Evolutionary conservation across 2,888 invertebrate species (phyloP).

Genomic region (Tipula unca): DNA sequence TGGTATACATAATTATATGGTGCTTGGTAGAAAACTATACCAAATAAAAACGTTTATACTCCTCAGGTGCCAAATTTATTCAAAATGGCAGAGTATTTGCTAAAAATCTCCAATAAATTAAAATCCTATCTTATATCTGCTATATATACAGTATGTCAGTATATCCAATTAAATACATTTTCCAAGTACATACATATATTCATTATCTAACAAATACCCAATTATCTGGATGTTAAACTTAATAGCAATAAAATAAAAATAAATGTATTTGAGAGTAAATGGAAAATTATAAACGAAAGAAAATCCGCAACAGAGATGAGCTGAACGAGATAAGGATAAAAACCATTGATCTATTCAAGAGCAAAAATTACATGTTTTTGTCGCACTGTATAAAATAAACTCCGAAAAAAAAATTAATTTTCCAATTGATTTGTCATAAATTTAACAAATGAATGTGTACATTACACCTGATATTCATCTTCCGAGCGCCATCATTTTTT

Average conservation of each 20-base stretch:
- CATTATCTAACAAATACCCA: constrained; percentile 16
- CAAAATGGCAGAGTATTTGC: neutral
- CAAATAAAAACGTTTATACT: no score
- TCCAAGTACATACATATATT: neutral
- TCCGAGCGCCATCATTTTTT: neutral
- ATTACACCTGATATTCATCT: constrained; percentile 14
- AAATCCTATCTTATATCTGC: neutral
- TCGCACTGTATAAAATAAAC: neutral
- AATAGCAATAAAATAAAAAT: constrained; percentile 17
- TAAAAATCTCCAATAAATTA: neutral
- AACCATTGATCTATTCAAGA: constrained; percentile 8
- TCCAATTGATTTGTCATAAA: neutral
- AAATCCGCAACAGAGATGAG: neutral
- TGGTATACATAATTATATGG: no score
- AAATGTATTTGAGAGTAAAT: neutral
- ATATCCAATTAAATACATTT: constrained; percentile 8
- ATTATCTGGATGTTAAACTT: constrained; percentile 19
- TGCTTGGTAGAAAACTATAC: no score
- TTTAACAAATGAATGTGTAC: neutral
- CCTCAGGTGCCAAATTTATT: neutral
- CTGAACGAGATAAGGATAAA: neutral
- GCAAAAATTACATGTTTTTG: neutral
- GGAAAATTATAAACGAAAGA: neutral
- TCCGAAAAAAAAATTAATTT: neutral
- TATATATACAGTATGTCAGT: neutral